phyloP scores from a whole-genome alignment of 2,888 invertebrate species.

The Cerastis rubricosa region DNA sequence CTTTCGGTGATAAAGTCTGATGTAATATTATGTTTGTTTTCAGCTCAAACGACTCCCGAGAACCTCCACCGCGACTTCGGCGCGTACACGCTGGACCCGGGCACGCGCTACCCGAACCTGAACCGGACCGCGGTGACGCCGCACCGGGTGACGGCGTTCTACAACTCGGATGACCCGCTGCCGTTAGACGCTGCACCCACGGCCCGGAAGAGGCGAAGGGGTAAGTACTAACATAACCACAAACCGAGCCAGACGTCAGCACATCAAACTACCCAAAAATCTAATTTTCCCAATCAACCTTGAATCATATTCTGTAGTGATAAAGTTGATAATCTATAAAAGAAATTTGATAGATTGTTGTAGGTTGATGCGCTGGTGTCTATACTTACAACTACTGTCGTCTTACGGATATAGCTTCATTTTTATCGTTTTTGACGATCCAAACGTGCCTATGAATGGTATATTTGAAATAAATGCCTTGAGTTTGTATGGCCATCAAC shows the following conservation, averaged over 20 bases:
- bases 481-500: too few species aligned
- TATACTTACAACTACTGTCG: not conserved
- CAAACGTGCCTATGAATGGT: not conserved
- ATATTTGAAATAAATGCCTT: not conserved
- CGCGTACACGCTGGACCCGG: conserved; percentile 96
- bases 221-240: conserved; percentile 56
- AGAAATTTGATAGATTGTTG: too few species aligned
- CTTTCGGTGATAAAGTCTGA: not conserved
- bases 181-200: conserved; percentile 80
- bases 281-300: too few species aligned
- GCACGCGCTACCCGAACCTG: conserved; percentile 95
- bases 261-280: too few species aligned
- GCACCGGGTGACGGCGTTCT: conserved; percentile 92
- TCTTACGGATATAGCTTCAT: not conserved
- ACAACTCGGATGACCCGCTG: conserved; percentile 84
- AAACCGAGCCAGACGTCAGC: not conserved
- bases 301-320: too few species aligned
- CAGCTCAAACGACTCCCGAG: conserved; percentile 99
- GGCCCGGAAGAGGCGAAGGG: conserved; percentile 76
- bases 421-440: not conserved
- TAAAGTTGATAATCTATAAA: too few species aligned
- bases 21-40: conserved; percentile 38
- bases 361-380: too few species aligned
- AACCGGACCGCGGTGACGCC: conserved; percentile 94
- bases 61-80: conserved; percentile 97